Base-by-base conservation (phyloP, 2,113 vertebrate genomes). In the Hydrolagus affinis region DNA sequence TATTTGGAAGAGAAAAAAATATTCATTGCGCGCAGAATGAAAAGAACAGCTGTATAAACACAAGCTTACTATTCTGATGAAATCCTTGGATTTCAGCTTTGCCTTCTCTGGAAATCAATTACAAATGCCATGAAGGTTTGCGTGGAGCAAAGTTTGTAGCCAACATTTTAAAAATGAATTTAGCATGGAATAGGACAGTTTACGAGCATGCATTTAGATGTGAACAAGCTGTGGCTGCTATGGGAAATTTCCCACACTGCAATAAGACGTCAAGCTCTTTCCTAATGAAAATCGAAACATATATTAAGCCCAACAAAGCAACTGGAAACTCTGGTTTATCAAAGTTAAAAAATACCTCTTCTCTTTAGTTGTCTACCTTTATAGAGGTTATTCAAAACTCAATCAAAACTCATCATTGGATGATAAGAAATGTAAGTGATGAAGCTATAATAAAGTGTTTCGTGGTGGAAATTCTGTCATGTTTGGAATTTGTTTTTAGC, bases 181-280 rank as follows among this genome's bases (percentile, higher is more conserved):
- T 72, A 28, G n/a, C 70, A 72, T 28, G 70, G 25, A 12, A 12
- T 25, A 28, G 11, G 11, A 30, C 28, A 14, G 70, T 11, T 72
- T 14, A 72, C 4, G 70, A 72, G 14, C 70, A 28, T 23, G 21
- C 21, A 12, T 28, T 72, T 72, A 72, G 70, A 30, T 72, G 23
- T 72, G 70, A 72, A 72, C 70, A n/a, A 72, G 70, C 70, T 72
- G 70, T 72, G 70, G 28, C 70, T 72, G 70, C 70, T 71, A 25
- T 71, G 70, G 70, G 28, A 71, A 28, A 25, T 28, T 71, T 72
- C 11, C 12, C 23, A 25, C 66, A 28, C 70, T 72, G 23, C 70
- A 11, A 23, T 72, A 72, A 30, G 23, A 25, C 28, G 23, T 72
- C 21, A 10, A 4, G 23, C 25, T 72, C 15, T 69, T 69, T 69